Evolutionary conservation across 2,113 vertebrate genomes (phyloP), one percentile per base, ranked within the genome.

Genomic region (Charadrius vociferus): DNA sequence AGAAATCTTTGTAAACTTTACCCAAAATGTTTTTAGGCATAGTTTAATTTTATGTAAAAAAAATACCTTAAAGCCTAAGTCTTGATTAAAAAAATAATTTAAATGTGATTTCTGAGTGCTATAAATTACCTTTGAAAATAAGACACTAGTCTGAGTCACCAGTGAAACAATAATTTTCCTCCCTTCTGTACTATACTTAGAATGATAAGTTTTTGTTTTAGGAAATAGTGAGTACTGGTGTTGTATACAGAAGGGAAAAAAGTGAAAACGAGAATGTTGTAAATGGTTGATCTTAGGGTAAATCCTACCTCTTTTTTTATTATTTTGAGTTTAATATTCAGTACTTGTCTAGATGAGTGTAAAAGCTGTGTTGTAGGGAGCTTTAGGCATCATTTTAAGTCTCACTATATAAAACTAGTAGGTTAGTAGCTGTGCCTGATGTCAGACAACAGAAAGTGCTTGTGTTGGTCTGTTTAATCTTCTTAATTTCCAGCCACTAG

Each of bases 181-280:
- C 8, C 2, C 3, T 39, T 45, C 15, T 39, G 5, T 66, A 12
- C 12, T 50, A 0, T 66, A 6, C 29, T 82, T 81, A 6, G 17
- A 58, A 19, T 37, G 7, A 0, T 32, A 49, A 8, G 13, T 37
- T 15, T 56, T 43, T 65, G 14, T 15, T 58, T n/a, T 41, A 17
- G 34, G 34, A 73, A 62, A 7, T 12, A 27, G 12, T 16, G 10
- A 50, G 3, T 72, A 5, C 9, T 43, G 34, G 8, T 27, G 17
- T 55, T 83, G 36, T 3, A 11, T 26, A 17, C 7, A 6, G 23
- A 3, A 8, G 5, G 23, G 9, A 1, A 4, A 3, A 6, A 24
- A 32, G 21, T 36, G 18, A 81, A 43, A 71, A 24, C 16, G 29
- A 23, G 21, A 80, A 18, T 56, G 21, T 61, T 81, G 37, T 13